These are phyloP conservation scores for Luscinia megarhynchos DNA, from an alignment of 2,797 vertebrate species.

Conservation along the genomic window DNA sequence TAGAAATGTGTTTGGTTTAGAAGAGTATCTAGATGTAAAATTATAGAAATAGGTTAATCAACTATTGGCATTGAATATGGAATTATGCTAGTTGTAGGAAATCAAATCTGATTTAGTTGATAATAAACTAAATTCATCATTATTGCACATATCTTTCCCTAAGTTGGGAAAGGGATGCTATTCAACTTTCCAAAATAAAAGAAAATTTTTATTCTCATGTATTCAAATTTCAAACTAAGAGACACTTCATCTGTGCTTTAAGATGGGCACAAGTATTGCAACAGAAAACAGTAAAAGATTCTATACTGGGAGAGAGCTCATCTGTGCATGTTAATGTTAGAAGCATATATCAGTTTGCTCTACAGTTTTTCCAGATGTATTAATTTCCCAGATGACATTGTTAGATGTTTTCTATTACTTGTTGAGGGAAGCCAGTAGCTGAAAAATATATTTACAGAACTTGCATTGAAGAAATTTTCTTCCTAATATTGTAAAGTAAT, in stretches of 20 bases:
- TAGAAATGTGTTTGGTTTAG: neutral
- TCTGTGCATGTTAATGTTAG: neutral
- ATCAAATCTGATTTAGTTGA: neutral
- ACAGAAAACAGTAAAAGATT: neutral
- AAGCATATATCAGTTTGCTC: neutral
- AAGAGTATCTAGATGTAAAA: neutral
- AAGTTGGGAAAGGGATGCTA: neutral
- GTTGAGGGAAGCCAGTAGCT: neutral
- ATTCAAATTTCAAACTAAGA: neutral
- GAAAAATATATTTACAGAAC: slow-evolving; percentile 13
- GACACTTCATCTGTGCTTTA: neutral
- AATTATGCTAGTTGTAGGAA: neutral
- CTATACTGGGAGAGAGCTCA: neutral
- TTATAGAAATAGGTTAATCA: neutral
- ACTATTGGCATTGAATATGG: neutral
- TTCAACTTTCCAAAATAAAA: neutral
- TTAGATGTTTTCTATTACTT: slow-evolving; percentile 21
- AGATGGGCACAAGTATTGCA: neutral
- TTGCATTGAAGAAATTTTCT: neutral
- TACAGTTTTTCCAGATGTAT: neutral
- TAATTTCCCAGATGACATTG: slow-evolving; percentile 28
- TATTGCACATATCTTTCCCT: neutral
- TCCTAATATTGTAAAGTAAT: neutral
- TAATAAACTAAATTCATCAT: neutral
- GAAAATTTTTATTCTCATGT: neutral